These are phyloP conservation scores for Andrena bicolor DNA, from an alignment of 2,888 invertebrate genomes.

Conservation along the genomic window DNA sequence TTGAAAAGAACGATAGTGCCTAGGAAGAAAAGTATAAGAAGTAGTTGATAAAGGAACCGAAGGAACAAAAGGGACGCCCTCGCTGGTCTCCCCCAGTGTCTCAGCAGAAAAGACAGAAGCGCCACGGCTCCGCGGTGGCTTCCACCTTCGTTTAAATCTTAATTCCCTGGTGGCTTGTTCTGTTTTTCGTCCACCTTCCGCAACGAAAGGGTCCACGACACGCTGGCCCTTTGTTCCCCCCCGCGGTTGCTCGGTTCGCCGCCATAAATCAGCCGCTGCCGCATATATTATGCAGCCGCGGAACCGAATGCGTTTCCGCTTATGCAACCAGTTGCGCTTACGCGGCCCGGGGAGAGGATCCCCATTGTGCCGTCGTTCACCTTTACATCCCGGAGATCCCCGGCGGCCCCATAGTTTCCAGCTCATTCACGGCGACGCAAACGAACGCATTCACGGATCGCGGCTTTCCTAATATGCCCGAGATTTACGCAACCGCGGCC, in stretches of 20 bases:
- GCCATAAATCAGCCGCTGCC: slow-evolving; percentile 69
- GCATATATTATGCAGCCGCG: slow-evolving; percentile 62
- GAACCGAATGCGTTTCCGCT: slow-evolving; percentile 72
- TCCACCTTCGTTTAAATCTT: slow-evolving; percentile 55
- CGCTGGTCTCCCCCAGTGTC: no score
- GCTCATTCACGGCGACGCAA: slow-evolving; percentile 66
- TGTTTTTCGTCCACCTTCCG: slow-evolving; percentile 48
- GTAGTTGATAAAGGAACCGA: background rate
- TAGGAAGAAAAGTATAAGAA: background rate
- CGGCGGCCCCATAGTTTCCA: slow-evolving; percentile 41
- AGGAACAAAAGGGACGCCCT: background rate
- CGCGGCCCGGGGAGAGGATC: slow-evolving; percentile 43
- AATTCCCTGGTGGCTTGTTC: slow-evolving; percentile 46
- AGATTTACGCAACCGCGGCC: slow-evolving; percentile 46
- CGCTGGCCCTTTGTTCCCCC: slow-evolving; percentile 59
- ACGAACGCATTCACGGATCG: slow-evolving; percentile 62
- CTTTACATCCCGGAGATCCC: slow-evolving; percentile 69
- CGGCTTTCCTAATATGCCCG: slow-evolving; percentile 59
- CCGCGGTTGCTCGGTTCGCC: slow-evolving; percentile 27
- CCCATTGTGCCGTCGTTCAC: slow-evolving; percentile 68
- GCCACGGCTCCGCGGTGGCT: background rate
- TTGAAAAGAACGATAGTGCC: background rate
- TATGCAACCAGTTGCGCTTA: slow-evolving; percentile 72
- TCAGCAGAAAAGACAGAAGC: slow-evolving; percentile 7
- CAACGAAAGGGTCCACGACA: slow-evolving; percentile 37